phyloP scores from a whole-genome alignment of 1,140 invertebrate species.

The Zaprionus gabonicus region DNA sequence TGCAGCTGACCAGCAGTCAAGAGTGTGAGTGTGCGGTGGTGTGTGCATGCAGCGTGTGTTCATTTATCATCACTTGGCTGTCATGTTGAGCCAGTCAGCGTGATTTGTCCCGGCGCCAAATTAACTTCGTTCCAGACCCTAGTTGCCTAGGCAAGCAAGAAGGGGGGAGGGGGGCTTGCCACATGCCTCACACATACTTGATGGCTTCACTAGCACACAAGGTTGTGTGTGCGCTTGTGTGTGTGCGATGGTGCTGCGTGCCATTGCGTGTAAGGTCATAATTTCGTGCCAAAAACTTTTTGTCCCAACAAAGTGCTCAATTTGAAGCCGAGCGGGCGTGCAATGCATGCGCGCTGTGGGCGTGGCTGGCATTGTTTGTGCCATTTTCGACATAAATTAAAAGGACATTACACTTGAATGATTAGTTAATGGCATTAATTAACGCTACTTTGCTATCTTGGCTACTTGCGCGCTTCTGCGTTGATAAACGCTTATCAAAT shows the following conservation, averaged over 20 bases:
- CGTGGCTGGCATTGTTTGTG: constrained; percentile 21
- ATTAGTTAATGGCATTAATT: constrained; percentile 73
- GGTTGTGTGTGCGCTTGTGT: constrained; percentile 43
- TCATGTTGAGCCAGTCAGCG: constrained; percentile 70
- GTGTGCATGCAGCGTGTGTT: constrained; percentile 56
- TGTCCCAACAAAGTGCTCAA: constrained; percentile 61
- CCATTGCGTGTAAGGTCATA: constrained; percentile 68
- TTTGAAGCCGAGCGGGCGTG: constrained; percentile 45
- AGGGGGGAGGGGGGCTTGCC: background rate
- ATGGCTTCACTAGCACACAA: constrained; percentile 47
- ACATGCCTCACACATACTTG: constrained; percentile 22
- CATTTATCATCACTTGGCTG: constrained; percentile 73
- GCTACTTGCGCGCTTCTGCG: constrained; percentile 9
- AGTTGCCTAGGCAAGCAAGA: background rate
- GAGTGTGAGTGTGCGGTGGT: background rate
- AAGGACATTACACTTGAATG: constrained; percentile 58
- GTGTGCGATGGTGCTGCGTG: background rate
- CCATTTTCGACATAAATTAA: constrained; percentile 61
- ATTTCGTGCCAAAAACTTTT: constrained; percentile 57
- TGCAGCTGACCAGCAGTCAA: constrained; percentile 13
- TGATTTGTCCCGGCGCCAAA: constrained; percentile 68
- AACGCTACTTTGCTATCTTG: constrained; percentile 46
- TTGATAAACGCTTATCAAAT: constrained; percentile 36
- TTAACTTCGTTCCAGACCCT: constrained; percentile 39
- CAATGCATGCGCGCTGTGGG: constrained; percentile 26